Percentiles rank a stretch among this genome's conserved stretches.
Evolutionary conservation across 2,797 vertebrate species (phyloP).

Genomic region (Anolis apletophallus): DNA sequence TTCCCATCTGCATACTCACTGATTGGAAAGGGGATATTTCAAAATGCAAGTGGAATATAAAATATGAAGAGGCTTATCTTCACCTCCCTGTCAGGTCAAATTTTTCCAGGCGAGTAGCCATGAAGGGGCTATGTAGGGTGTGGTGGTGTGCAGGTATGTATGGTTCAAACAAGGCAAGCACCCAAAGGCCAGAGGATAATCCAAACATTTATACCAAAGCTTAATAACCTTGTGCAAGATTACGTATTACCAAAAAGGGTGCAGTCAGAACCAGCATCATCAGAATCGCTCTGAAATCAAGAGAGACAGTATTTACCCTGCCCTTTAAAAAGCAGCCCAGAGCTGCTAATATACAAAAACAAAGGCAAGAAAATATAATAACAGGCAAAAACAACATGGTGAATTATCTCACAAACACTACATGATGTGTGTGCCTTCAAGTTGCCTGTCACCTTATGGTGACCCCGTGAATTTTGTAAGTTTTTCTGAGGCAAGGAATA

Average conservation of each 20-base stretch:
- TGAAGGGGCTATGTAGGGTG: neutral
- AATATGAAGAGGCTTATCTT: neutral
- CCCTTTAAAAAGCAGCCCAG: neutral
- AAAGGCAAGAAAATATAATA: neutral
- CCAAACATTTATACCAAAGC: neutral
- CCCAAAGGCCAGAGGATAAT: neutral
- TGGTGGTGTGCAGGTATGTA: neutral
- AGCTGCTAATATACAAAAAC: neutral
- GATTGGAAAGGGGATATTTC: constrained; percentile 43
- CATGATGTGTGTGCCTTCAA: no score
- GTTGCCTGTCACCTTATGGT: no score
- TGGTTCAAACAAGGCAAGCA: neutral
- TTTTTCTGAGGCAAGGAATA: no score
- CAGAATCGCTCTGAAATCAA: neutral
- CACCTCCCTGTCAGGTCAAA: neutral
- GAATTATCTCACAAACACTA: neutral
- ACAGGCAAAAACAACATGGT: neutral
- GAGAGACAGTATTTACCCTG: neutral
- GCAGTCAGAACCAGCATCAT: neutral
- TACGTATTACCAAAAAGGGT: neutral
- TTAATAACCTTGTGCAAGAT: neutral
- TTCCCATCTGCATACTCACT: neutral
- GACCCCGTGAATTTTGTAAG: no score
- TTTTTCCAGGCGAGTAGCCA: neutral
- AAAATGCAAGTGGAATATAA: constrained; percentile 10